Conservation (phyloP, 2,113 vertebrate species). For the Arizona elegans region DNA sequence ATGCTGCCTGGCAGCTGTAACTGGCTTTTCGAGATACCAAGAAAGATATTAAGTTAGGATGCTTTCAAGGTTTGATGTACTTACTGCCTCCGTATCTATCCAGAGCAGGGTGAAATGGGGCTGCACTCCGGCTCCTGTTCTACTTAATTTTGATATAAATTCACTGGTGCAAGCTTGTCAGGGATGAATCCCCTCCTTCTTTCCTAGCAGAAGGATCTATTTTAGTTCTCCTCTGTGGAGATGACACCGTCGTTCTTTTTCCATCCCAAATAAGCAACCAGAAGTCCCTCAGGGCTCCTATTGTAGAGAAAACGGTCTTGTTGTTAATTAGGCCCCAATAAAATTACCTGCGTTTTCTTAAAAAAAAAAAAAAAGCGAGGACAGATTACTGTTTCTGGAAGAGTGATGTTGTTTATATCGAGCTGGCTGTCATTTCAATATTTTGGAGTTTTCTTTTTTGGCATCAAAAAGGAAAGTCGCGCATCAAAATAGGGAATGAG, state of each 20-base stretch:
- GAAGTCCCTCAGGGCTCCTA: neutral
- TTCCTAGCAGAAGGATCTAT: neutral
- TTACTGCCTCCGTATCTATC: neutral
- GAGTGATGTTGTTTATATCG: neutral
- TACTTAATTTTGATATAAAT: neutral
- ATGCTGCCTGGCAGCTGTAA: neutral
- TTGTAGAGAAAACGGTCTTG: neutral
- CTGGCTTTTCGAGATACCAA: slow-evolving; percentile 14
- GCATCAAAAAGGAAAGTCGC: neutral
- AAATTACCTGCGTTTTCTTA: neutral
- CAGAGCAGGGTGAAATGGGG: neutral
- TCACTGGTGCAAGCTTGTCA: neutral
- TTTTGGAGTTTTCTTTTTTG: neutral
- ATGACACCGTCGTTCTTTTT: neutral
- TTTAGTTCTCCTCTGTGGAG: neutral
- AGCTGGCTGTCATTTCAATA: neutral
- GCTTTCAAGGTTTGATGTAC: neutral
- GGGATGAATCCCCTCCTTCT: neutral
- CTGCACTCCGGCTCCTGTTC: neutral
- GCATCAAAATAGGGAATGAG: no score
- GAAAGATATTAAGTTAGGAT: neutral
- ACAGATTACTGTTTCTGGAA: neutral
- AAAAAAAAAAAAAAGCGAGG: neutral
- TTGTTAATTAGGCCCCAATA: neutral
- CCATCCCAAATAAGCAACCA: neutral